phyloP scores from a whole-genome alignment of 2,113 vertebrate species.

The Psammodynastes pulverulentus region DNA sequence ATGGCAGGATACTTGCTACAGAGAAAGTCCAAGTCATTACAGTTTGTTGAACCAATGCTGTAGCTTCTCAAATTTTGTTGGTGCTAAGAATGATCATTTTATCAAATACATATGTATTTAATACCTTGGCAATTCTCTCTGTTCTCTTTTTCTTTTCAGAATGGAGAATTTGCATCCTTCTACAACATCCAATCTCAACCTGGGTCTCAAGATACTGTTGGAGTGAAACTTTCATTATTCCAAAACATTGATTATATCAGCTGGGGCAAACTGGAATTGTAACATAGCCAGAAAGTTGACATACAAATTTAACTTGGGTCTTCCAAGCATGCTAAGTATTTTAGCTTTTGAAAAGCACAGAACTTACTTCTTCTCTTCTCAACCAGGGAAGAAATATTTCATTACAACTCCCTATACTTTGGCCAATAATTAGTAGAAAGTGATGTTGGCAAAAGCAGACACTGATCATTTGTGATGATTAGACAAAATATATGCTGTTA shows the following conservation, averaged over 20 bases:
- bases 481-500: neutral
- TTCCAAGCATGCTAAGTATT: neutral
- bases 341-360: neutral
- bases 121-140: neutral
- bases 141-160: neutral
- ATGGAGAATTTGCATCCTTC: neutral
- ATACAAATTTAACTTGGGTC: neutral
- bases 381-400: neutral
- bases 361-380: neutral
- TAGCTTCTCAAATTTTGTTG: neutral
- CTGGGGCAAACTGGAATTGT: neutral
- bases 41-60: neutral
- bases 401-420: neutral
- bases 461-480: neutral
- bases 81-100: neutral
- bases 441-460: neutral
- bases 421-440: neutral
- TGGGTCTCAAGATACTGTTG: neutral
- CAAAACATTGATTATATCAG: neutral
- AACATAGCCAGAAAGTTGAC: neutral
- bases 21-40: neutral
- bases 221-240: neutral
- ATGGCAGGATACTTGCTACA: neutral
- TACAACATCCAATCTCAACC: neutral
- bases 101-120: neutral